Conservation (phyloP, 2,888 invertebrate species). For the Tigriopus californicus region DNA sequence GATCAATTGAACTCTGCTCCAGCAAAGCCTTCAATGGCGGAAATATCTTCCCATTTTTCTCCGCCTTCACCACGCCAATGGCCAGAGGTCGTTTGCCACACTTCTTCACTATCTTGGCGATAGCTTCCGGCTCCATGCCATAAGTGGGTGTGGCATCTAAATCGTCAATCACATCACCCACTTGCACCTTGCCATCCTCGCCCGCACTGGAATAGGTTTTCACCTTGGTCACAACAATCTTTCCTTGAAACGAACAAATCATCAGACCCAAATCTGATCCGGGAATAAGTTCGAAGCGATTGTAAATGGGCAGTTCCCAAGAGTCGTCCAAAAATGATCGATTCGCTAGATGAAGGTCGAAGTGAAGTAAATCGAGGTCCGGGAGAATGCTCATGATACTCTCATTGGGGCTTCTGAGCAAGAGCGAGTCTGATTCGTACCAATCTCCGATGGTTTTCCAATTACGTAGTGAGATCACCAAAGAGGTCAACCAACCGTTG, state of each 20-base stretch:
- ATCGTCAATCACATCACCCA: conserved; percentile 43
- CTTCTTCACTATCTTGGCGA: conserved; percentile 2
- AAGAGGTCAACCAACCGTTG: no score
- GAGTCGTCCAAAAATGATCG: conserved; percentile 41
- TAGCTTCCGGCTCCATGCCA: background rate
- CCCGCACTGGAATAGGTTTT: conserved; percentile 3
- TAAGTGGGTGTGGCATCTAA: conserved; percentile 32
- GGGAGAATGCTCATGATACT: no score
- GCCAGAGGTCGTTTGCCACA: background rate
- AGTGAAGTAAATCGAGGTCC: conserved; percentile 21
- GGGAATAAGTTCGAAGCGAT: conserved; percentile 40
- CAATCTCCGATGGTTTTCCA: no score
- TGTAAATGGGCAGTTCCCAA: conserved; percentile 39
- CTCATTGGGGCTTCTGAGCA: no score
- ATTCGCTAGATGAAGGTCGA: conserved; percentile 36
- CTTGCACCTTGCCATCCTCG: conserved; percentile 30
- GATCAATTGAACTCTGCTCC: no score
- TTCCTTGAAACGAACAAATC: conserved; percentile 30
- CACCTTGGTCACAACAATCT: background rate
- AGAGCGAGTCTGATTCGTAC: no score
- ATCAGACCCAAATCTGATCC: conserved; percentile 40
- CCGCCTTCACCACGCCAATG: background rate
- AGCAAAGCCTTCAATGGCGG: no score
- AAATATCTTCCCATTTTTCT: background rate
- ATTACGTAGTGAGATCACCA: no score